phyloP scores from a whole-genome alignment of 2,113 vertebrate genomes.

The Macaca mulatta region DNA sequence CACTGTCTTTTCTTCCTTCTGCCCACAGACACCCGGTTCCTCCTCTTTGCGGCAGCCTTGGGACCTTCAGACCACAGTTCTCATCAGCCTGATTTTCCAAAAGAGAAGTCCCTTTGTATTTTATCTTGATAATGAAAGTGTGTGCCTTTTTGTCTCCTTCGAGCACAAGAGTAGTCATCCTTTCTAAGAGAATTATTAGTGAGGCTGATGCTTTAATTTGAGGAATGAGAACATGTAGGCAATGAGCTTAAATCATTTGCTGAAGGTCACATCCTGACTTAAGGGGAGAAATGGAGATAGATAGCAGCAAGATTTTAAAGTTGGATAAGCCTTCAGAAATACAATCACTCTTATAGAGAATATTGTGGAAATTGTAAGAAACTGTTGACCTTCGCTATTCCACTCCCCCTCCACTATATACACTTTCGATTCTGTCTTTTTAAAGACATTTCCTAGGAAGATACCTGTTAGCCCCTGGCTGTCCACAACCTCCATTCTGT shows the following conservation, averaged over 20 bases:
- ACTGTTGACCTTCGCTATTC: neutral
- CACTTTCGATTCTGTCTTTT: neutral
- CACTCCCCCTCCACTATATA: neutral
- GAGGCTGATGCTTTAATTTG: slow-evolving; percentile 16
- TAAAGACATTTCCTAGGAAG: neutral
- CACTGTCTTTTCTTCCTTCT: neutral
- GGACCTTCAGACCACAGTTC: neutral
- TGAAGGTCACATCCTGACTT: slow-evolving; percentile 20
- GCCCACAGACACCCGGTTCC: too few relatives aligned
- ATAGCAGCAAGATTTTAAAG: neutral
- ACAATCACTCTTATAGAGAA: neutral
- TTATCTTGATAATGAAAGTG: neutral
- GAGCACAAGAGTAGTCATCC: neutral
- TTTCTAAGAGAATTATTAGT: slow-evolving; percentile 26
- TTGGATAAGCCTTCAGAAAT: neutral
- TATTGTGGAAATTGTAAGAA: neutral
- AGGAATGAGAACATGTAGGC: neutral
- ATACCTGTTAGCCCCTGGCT: neutral
- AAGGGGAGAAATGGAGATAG: neutral
- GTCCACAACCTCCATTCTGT: neutral
- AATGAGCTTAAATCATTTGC: neutral
- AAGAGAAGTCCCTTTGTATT: slow-evolving; percentile 9
- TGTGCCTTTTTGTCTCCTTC: neutral
- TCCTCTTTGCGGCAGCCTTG: neutral
- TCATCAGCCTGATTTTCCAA: neutral